Base-by-base conservation (phyloP, 2,888 invertebrate species). In the Anthrax anthrax region DNA sequence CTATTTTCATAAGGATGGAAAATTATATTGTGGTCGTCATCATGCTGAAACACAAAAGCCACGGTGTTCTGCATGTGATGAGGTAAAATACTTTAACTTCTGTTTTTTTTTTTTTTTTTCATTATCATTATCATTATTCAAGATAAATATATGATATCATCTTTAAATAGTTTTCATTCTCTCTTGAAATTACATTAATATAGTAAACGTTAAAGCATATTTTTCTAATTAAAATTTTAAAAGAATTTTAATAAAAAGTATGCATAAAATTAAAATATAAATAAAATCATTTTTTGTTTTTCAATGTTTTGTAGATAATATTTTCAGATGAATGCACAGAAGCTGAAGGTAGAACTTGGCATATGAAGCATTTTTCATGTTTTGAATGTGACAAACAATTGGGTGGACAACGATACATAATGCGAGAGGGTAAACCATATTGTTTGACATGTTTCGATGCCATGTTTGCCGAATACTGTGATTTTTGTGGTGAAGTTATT, bases 241-340 rank as follows among this genome's bases (percentile, higher is more conserved):
- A n/a, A n/a, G n/a, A n/a, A n/a, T n/a, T n/a, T n/a, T n/a, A n/a
- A n/a, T n/a, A n/a, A n/a, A n/a, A n/a, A n/a, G n/a, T n/a, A n/a
- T n/a, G n/a, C n/a, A n/a, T n/a, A n/a, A n/a, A n/a, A n/a, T n/a
- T n/a, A n/a, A n/a, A n/a, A n/a, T n/a, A n/a, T n/a, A 23, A 23
- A 23, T 23, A 23, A 23, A 23, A 23, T 23, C 23, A 23, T 29
- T 29, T 29, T 29, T 29, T 12, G 29, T 12, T 29, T 6, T 29
- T 3, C 29, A 12, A 12, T 12, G 9, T 12, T 9, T 48, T 44
- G 39, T 76, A 94, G 90, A 91, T 97, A 51, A 97, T 97, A 60
- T 80, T 97, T 56, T 92, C 96, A 2, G 96, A 96, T 69, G 97
- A 97, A 70, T 97, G 97, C 72, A 97, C 97, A 10, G 97, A 97